Conservation (phyloP, 2,113 vertebrate species). For the Larimichthys crocea region DNA sequence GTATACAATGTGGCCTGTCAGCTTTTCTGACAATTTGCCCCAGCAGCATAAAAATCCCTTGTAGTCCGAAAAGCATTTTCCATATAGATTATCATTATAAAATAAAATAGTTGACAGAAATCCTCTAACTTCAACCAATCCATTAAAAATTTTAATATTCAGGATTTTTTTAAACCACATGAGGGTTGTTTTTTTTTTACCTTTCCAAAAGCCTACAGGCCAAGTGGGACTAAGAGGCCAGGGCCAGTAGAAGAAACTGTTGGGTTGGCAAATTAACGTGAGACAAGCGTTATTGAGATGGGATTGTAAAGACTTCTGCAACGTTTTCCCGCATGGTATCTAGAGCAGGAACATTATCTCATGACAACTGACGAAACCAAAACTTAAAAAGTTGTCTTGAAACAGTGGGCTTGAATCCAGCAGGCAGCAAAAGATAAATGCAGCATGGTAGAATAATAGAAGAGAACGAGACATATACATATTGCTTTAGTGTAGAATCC, state of each 20-base stretch:
- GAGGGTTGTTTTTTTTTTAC: too few species aligned
- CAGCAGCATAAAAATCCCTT: neutral
- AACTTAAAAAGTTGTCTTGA: neutral
- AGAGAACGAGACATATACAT: constrained; percentile 24
- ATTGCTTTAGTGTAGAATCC: constrained; percentile 13
- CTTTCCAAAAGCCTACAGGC: too few species aligned
- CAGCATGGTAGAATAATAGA: constrained; percentile 14
- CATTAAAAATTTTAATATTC: neutral
- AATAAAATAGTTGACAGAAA: too few species aligned
- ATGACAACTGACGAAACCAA: neutral
- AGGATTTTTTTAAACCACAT: neutral
- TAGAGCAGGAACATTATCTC: neutral
- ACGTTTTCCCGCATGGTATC: neutral
- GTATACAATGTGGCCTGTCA: neutral
- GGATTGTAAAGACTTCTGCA: neutral
- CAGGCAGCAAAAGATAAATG: constrained; percentile 39
- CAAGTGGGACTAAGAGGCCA: too few species aligned
- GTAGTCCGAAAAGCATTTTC: neutral
- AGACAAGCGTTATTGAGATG: neutral
- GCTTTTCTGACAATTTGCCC: neutral
- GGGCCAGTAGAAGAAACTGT: neutral
- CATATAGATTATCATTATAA: neutral
- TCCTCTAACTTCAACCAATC: too few species aligned
- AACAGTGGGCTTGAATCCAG: constrained; percentile 3
- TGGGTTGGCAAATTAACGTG: neutral